A percentile compares a stretch with the other conserved stretches of the same genome.
Conservation (phyloP, 2,888 invertebrate species). For the Brachyopa scutellaris region DNA sequence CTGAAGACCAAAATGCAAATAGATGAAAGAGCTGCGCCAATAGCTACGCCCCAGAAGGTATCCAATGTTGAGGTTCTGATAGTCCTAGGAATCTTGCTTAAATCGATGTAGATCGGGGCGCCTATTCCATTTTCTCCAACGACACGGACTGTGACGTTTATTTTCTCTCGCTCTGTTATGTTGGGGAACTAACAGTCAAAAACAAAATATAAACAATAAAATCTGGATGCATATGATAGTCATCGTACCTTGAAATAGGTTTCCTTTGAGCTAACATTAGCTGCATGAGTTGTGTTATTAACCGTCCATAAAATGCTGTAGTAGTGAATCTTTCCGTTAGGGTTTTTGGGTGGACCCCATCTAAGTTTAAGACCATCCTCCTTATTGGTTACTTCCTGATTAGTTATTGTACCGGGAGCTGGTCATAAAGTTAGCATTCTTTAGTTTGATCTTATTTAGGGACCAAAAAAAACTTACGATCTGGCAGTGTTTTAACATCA, state of each 20-base stretch:
- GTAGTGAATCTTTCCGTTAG: conserved; percentile 80
- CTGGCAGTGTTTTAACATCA: conserved; percentile 79
- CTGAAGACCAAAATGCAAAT: conserved; percentile 79
- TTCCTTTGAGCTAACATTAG: conserved; percentile 75
- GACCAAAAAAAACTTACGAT: conserved; percentile 79
- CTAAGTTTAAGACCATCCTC: conserved; percentile 79
- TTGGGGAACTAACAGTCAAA: conserved; percentile 78
- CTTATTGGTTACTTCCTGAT: conserved; percentile 77
- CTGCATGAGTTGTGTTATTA: conserved; percentile 79
- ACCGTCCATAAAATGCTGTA: conserved; percentile 80
- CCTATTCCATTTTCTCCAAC: conserved; percentile 81
- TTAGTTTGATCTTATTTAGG: too few relatives aligned
- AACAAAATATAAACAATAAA: neutral
- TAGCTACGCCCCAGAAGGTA: conserved; percentile 79
- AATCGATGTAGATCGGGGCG: conserved; percentile 80
- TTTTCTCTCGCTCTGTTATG: conserved; percentile 79
- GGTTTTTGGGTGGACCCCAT: conserved; percentile 80
- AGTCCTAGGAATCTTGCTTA: conserved; percentile 75
- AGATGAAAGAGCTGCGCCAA: conserved; percentile 79
- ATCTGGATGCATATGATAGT: neutral
- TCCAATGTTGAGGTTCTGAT: conserved; percentile 76
- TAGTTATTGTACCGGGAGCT: conserved; percentile 81
- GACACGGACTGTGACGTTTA: conserved; percentile 80
- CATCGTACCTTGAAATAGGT: conserved; percentile 76
- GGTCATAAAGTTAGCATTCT: neutral